A percentile compares a stretch with the other conserved stretches of the same genome.
These are phyloP conservation scores for Saccopteryx bilineata DNA, from an alignment of 2,113 vertebrate species.

Conservation along the genomic window DNA sequence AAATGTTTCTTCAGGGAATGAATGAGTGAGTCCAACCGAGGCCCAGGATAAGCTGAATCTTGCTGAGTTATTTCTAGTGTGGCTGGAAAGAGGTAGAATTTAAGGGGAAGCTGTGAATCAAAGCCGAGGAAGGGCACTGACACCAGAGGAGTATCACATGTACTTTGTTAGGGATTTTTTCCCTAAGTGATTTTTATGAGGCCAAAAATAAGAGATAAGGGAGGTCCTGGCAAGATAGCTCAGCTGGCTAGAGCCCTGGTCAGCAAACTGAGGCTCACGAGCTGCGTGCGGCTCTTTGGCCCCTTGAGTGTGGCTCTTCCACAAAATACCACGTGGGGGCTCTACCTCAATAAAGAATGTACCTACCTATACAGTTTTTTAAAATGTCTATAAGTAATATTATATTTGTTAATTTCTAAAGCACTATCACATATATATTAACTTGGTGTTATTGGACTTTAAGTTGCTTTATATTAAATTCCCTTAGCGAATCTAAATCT, in stretches of 20 bases:
- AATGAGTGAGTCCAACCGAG: constrained; percentile 12
- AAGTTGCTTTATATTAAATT: neutral
- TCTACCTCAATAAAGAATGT: too few relatives aligned
- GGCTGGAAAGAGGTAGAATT: constrained; percentile 34
- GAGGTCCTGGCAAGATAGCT: too few relatives aligned
- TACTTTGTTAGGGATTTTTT: neutral
- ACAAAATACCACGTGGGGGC: too few relatives aligned
- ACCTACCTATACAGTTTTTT: too few relatives aligned
- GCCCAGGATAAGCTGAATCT: neutral
- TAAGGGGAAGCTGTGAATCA: constrained; percentile 30
- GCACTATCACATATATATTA: neutral
- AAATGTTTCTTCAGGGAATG: neutral
- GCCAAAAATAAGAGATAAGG: constrained; percentile 23
- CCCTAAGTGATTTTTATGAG: neutral
- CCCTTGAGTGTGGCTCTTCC: too few relatives aligned
- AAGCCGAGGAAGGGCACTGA: neutral
- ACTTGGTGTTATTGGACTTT: neutral
- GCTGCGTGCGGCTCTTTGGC: too few relatives aligned
- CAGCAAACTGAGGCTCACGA: too few relatives aligned
- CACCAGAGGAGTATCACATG: neutral
- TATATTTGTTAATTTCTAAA: neutral
- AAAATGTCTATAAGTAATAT: neutral
- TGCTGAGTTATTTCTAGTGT: constrained; percentile 50
- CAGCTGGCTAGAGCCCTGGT: too few relatives aligned
- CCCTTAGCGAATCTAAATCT: neutral